Evolutionary conservation across 2,797 vertebrate species (phyloP).

Genomic region (Chiloscyllium punctatum): DNA sequence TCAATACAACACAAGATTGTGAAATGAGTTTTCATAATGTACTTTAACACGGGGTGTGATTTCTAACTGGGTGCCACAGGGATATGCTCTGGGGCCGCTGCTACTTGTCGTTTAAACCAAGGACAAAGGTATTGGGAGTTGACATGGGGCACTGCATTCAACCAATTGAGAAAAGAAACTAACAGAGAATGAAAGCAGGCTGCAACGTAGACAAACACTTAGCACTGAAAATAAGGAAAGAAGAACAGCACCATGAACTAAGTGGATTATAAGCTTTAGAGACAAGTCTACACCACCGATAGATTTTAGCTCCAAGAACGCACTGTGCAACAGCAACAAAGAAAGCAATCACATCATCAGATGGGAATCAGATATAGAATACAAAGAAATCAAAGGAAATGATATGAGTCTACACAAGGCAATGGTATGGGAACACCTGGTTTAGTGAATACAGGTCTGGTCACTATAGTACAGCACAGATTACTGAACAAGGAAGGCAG

Average conservation of each 20-base stretch:
- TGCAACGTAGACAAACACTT: background rate
- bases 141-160: background rate
- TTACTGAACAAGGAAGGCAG: background rate
- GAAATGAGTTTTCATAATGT: background rate
- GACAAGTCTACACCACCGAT: background rate
- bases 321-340: background rate
- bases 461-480: background rate
- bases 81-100: background rate
- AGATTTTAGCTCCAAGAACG: background rate
- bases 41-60: background rate
- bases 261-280: background rate
- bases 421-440: background rate
- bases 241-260: background rate
- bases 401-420: background rate
- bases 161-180: background rate
- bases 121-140: background rate
- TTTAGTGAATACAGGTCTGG: background rate
- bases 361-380: background rate
- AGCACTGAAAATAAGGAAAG: background rate
- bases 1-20: background rate
- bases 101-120: background rate
- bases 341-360: background rate
- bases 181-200: background rate
- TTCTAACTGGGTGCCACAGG: background rate
- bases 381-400: background rate